Evolutionary conservation across 2,113 vertebrate genomes (phyloP), one percentile per base, ranked within the genome.

Genomic region (Syngnathus typhle): DNA sequence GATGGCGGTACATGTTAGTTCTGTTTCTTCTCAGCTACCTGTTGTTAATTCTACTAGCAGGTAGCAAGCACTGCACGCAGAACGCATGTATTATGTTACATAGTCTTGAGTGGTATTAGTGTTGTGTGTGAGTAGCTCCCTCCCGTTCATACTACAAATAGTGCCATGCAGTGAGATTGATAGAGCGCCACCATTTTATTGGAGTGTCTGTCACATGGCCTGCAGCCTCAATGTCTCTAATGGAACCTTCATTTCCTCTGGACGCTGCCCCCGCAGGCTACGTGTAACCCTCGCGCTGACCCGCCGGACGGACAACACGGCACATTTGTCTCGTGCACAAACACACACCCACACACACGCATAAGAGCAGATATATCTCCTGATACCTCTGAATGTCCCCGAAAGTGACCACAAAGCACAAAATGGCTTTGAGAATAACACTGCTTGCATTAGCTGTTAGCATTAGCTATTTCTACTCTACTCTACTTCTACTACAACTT

Each of bases 201-300:
- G 80, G 78, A 78, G 74, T 79, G 79, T 83, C 79, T 88, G 88
- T 88, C 84, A 88, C 84, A 86, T 87, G 70, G 82, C 85, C 84
- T 72, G 72, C 76, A 82, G 89, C 85, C 82, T 85, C 86, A 88
- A 82, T 81, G 86, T 83, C 80, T 75, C 75, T 88, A 89, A 89
- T 88, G 86, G 84, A 55, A 74, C 85, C 76, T 79, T 87, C 81
- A 88, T 89, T 88, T 88, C 82, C 79, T 86, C 76, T 81, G 73
- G 73, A 84, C 80, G 83, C 82, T 84, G 85, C 79, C 85, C 85
- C 88, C 87, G 77, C 87, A 86, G 89, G 87, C 88, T 85, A 89
- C 83, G 76, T 81, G 85, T 89, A 87, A 85, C 78, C 87, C 90
- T 90, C 87, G 88, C 80, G 72, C 73, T 91, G 88, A 91, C 90